These are phyloP conservation scores for Pipistrellus pygmaeus DNA, from an alignment of 2,797 vertebrate genomes.

Conservation along the genomic window DNA sequence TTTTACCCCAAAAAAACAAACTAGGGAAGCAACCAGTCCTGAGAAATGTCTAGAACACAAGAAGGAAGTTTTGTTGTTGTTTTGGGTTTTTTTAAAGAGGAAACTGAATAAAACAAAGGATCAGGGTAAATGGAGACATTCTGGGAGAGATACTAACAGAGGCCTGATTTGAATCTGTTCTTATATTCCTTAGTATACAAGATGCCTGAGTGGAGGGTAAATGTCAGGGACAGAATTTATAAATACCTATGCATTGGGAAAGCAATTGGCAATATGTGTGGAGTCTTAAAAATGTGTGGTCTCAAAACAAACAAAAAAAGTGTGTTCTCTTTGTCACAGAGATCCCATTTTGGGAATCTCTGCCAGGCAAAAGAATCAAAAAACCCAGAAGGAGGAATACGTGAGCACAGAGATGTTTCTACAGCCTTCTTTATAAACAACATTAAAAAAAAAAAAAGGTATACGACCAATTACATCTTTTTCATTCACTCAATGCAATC, in stretches of 20 bases:
- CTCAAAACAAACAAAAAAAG: background rate
- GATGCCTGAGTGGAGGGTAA: background rate
- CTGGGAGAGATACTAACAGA: background rate
- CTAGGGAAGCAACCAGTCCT: background rate
- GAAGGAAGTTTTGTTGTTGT: background rate
- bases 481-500: background rate
- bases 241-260: background rate
- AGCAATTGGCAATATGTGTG: background rate
- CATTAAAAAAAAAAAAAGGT: too few relatives aligned
- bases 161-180: background rate
- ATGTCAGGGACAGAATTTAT: background rate
- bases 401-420: constrained; percentile 15
- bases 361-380: constrained; percentile 85
- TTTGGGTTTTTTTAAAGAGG: background rate
- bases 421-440: background rate
- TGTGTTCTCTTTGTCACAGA: constrained; percentile 26
- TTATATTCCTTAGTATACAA: background rate
- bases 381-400: constrained; percentile 93
- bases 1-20: background rate
- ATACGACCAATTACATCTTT: background rate
- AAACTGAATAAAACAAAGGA: background rate
- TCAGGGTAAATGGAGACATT: background rate
- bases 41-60: constrained; percentile 27
- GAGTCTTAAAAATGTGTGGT: background rate
- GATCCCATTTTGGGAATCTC: background rate